These are phyloP conservation scores for Ichneumoninae sp. DNA, from an alignment of 2,888 invertebrate species.

Conservation along the genomic window DNA sequence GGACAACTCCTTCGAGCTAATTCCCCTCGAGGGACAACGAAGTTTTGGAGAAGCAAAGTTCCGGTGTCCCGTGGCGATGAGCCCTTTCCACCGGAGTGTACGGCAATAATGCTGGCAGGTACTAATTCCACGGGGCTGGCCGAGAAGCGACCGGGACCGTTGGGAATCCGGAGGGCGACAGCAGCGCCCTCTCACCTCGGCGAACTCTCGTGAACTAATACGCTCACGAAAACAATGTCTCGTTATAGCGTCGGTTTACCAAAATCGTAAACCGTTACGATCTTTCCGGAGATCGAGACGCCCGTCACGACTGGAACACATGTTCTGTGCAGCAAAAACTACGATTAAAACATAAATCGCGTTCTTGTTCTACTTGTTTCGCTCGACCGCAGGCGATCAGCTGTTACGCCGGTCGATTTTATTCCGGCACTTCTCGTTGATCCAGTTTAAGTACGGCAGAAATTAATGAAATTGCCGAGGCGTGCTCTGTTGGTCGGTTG, in stretches of 20 bases:
- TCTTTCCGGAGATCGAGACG: not conserved
- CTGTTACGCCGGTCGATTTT: not conserved
- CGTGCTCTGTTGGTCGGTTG: not conserved
- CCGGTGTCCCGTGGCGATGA: slow-evolving; percentile 4
- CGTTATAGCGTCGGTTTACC: not conserved
- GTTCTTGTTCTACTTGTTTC: not conserved
- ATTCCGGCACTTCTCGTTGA: not conserved
- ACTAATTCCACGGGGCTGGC: not conserved
- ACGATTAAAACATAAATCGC: not conserved
- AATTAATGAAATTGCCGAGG: not conserved
- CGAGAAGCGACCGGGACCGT: not conserved
- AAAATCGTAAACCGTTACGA: not conserved
- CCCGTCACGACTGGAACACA: not conserved
- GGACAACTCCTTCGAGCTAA: not conserved
- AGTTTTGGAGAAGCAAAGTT: slow-evolving; percentile 15
- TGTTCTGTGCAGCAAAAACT: not conserved
- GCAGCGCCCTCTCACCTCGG: not conserved
- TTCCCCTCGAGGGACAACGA: slow-evolving; percentile 16
- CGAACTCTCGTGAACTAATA: not conserved
- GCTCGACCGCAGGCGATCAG: not conserved
- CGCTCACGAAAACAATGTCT: not conserved
- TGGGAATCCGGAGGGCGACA: not conserved
- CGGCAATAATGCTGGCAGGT: not conserved
- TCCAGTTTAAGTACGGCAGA: not conserved
- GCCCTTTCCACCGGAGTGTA: not conserved